Conservation (phyloP, 2,797 vertebrate species). For the Esox masquinongy region DNA sequence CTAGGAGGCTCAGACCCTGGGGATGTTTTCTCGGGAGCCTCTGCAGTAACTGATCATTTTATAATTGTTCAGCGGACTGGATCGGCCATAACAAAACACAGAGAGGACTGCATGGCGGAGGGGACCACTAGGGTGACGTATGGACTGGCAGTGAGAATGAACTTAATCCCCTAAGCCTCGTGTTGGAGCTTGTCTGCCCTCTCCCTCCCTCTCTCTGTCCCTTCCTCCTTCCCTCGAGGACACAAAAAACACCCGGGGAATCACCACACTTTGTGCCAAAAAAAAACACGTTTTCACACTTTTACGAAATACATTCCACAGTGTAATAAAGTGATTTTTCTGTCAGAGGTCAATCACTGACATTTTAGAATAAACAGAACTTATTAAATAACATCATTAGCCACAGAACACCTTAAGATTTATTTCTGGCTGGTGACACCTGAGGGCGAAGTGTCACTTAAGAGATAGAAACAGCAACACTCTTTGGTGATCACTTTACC, state of each 20-base stretch:
- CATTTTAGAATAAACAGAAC: too few species aligned
- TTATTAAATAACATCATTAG: not conserved
- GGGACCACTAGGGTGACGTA: constrained; percentile 61
- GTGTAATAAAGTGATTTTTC: too few species aligned
- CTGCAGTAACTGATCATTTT: constrained; percentile 50
- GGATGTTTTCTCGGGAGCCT: constrained; percentile 60
- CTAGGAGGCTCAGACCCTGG: constrained; percentile 39
- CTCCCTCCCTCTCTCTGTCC: constrained; percentile 25
- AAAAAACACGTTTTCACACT: not conserved
- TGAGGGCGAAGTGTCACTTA: constrained; percentile 64
- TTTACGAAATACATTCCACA: not conserved
- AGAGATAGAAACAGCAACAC: constrained; percentile 38
- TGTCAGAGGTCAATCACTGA: too few species aligned
- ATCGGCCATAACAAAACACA: constrained; percentile 61
- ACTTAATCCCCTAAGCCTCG: constrained; percentile 74
- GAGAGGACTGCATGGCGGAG: constrained; percentile 49
- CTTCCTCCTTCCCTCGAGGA: constrained; percentile 36
- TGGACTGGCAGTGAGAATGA: constrained; percentile 73
- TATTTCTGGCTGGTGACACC: constrained; percentile 25
- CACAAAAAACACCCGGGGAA: not conserved
- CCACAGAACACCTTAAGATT: not conserved
- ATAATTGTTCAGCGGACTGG: constrained; percentile 61
- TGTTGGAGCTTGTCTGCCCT: constrained; percentile 60
- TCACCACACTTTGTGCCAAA: not conserved
- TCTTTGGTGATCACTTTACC: constrained; percentile 41